Evolutionary conservation across 2,797 vertebrate genomes (phyloP), one percentile per base, ranked within the genome.

Genomic region (Diglossa cyanea): DNA sequence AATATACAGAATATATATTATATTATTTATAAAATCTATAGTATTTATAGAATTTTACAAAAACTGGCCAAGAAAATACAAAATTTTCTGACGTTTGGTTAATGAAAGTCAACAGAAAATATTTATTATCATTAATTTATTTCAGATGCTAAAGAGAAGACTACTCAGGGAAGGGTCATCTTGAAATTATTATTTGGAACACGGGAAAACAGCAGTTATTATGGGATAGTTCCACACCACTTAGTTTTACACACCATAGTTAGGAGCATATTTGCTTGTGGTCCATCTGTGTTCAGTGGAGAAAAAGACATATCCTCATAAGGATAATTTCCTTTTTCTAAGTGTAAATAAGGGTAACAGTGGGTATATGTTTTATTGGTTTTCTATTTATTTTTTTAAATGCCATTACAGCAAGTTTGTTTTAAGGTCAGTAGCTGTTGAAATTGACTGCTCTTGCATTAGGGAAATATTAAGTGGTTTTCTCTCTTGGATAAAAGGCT

Each of bases 41-140:
- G 8, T 18, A 51, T 51, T 88, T 39, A 15, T 86, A 66, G 33
- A 71, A 57, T 85, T 94, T 61, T 86, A 72, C 57, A 70, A 50
- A 78, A 72, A 65, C 48, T 76, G 79, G 4, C 18, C 35, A 82
- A 83, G 25, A 66, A 95, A 92, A 72, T 39, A 26, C 25, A 77
- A 73, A 65, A 28, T 75, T 68, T 92, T 37, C 54, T 66, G 60
- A 39, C 24, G 35, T 76, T 67, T 79, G 25, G 12, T 33, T 93
- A 70, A 31, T 74, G 48, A 68, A 94, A 88, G 26, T n/a, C 19
- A 78, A 28, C 51, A 51, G 40, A 93, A 95, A 17, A 72, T 8
- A 53, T 72, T 72, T 72, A 26, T 82, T 90, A 39, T 57, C 6
- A 21, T 51, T 47, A 17, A 50, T 42, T 35, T 87, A 63, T 80